Percentiles rank a stretch among this genome's conserved stretches.
These are phyloP conservation scores for Sinentomon sp. DNA, from an alignment of 2,888 invertebrate genomes.

Conservation along the genomic window DNA sequence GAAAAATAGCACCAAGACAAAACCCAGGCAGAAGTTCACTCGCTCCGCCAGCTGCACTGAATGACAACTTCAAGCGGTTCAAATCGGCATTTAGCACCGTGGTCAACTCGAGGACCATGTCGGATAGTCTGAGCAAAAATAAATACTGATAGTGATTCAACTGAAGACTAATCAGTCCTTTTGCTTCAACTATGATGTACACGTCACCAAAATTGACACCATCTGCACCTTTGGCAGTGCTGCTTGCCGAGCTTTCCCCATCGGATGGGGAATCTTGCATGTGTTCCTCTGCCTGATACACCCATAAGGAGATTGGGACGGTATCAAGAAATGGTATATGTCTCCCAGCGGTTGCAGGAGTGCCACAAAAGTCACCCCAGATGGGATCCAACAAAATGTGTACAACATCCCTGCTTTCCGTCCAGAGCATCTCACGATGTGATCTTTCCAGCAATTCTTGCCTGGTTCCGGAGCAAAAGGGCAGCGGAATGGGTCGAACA, in stretches of 20 bases:
- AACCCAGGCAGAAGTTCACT: too few species aligned
- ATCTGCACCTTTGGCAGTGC: too few species aligned
- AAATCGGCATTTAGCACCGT: constrained; percentile 48
- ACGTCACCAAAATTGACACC: too few species aligned
- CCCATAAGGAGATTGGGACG: constrained; percentile 64
- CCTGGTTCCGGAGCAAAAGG: constrained; percentile 1
- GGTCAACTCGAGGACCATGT: too few species aligned
- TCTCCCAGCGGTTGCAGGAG: constrained; percentile 37
- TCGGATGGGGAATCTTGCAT: neutral
- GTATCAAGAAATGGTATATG: constrained; percentile 57
- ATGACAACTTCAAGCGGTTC: too few species aligned
- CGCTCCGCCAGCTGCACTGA: too few species aligned
- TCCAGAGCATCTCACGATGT: constrained; percentile 34
- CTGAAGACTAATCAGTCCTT: constrained; percentile 56
- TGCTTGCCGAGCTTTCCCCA: neutral
- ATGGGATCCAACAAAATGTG: constrained; percentile 62
- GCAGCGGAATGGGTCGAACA: constrained; percentile 20
- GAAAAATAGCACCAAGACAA: constrained; percentile 46
- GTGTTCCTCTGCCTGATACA: constrained; percentile 20
- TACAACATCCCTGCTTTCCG: constrained; percentile 62
- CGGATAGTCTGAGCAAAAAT: too few species aligned
- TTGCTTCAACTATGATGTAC: too few species aligned
- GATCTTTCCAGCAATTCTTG: constrained; percentile 12
- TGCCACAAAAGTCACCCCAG: constrained; percentile 76
- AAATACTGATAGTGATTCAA: constrained; percentile 80